Evolutionary conservation across 1,140 invertebrate genomes (phyloP), one percentile per base, ranked within the genome.

Genomic region (Lepidurus couesii): DNA sequence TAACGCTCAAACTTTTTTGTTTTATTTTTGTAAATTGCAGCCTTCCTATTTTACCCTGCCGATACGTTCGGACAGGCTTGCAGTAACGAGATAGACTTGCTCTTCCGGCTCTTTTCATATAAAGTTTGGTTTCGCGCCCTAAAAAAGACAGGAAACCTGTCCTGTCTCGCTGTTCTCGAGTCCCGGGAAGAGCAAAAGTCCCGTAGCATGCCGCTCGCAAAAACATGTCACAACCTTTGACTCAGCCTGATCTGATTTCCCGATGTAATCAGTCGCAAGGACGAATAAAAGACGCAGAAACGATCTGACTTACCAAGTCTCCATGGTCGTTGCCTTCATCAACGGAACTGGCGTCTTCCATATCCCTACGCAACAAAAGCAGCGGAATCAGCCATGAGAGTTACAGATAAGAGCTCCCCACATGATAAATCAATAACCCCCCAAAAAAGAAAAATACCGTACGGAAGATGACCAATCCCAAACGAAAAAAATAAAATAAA

Each of bases 251-350:
- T 13, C 16, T 65, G 13, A 65, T 21, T 65, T 21, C 53, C 13
- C 53, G n/a, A 65, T 65, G 53, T 21, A 65, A 65, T 65, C 9
- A 65, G 2, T 21, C 73, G 53, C 21, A 13, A 7, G 53, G 13
- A 65, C 16, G 1, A 47, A 47, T 10, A 47, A 16, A 47, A 21
- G 13, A 21, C 16, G 13, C 16, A 65, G 7, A 65, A 65, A 65
- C 21, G 53, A 65, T 77, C 43, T 7, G 8, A 86, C 90, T 89
- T 87, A 95, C 93, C 91, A 95, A 95, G 85, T 96, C 94, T 53
- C 93, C 86, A 84, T 93, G 92, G 82, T 95, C 93, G 65, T 92
- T 89, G 80, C 90, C 92, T 81, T 93, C 91, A 82, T 94, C 93
- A 53, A 95, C 86, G 16, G 93, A 91, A 26, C 89, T 89, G 42